Evolutionary conservation across 2,888 invertebrate genomes (phyloP).

Genomic region (Celastrina argiolus): DNA sequence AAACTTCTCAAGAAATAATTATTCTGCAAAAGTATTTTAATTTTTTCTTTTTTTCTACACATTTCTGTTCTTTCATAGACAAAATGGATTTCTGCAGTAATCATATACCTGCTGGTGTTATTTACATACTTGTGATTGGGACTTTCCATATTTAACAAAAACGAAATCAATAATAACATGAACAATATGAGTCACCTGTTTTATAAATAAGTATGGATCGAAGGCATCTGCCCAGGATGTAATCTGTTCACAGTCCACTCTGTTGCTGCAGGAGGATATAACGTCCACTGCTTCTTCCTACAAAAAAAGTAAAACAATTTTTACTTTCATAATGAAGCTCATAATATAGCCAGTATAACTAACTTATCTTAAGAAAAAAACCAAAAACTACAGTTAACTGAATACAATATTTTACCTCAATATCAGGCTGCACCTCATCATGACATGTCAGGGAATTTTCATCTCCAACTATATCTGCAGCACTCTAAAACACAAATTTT

Average conservation of each 20-base stretch:
- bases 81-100: too few species aligned
- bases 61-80: too few species aligned
- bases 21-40: too few species aligned
- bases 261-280: constrained; percentile 60
- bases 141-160: too few species aligned
- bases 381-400: not conserved
- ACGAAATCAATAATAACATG: not conserved
- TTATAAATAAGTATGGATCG: constrained; percentile 94
- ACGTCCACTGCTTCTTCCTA: constrained; percentile 68
- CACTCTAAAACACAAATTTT: constrained; percentile 44
- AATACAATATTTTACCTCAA: constrained; percentile 43
- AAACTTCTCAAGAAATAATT: too few species aligned
- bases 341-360: too few species aligned
- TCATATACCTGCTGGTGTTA: too few species aligned
- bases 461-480: constrained; percentile 50
- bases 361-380: too few species aligned
- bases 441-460: constrained; percentile 56
- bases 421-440: constrained; percentile 46
- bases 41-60: too few species aligned
- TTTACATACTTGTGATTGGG: too few species aligned
- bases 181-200: constrained; percentile 81
- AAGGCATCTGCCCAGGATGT: constrained; percentile 83
- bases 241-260: constrained; percentile 63
- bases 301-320: too few species aligned
- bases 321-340: too few species aligned